phyloP scores from a whole-genome alignment of 2,888 invertebrate genomes.

The Bruchidius siliquastri region DNA sequence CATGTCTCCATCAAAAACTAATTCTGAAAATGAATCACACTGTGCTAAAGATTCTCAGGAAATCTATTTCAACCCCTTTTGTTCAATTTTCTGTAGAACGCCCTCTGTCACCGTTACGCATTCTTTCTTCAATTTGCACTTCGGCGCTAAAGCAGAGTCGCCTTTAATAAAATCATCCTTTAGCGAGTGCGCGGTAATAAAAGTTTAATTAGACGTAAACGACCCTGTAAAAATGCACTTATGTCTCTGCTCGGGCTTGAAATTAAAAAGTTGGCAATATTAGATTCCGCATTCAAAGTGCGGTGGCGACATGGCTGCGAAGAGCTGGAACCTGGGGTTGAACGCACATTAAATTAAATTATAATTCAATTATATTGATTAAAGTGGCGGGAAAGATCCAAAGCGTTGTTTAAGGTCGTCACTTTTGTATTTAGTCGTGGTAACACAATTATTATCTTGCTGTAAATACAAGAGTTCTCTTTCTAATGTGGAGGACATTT shows the following conservation, averaged over 20 bases:
- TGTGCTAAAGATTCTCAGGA: too few relatives aligned
- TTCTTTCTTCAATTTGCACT: too few relatives aligned
- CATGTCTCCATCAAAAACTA: too few relatives aligned
- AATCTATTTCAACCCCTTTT: too few relatives aligned
- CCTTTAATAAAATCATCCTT: slow-evolving; percentile 6
- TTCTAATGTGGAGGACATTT: too few relatives aligned
- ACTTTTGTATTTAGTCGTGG: background rate
- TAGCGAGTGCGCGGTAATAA: slow-evolving; percentile 6
- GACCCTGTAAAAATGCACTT: slow-evolving; percentile 12
- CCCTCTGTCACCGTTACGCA: too few relatives aligned
- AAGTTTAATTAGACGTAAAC: slow-evolving; percentile 10
- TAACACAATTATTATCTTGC: background rate
- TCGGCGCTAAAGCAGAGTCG: background rate
- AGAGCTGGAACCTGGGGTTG: too few relatives aligned
- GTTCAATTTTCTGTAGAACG: too few relatives aligned
- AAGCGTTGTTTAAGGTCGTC: background rate
- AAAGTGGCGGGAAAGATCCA: background rate
- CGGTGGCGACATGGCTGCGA: background rate
- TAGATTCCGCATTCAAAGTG: slow-evolving; percentile 5
- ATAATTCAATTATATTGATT: background rate
- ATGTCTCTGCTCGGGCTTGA: slow-evolving; percentile 3
- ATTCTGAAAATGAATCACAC: too few relatives aligned
- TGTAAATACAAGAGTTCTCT: too few relatives aligned
- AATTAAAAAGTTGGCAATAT: slow-evolving; percentile 11
- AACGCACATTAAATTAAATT: background rate